Evolutionary conservation across 2,888 invertebrate species (phyloP).

Genomic region (Caenorhabditis parvicauda): DNA sequence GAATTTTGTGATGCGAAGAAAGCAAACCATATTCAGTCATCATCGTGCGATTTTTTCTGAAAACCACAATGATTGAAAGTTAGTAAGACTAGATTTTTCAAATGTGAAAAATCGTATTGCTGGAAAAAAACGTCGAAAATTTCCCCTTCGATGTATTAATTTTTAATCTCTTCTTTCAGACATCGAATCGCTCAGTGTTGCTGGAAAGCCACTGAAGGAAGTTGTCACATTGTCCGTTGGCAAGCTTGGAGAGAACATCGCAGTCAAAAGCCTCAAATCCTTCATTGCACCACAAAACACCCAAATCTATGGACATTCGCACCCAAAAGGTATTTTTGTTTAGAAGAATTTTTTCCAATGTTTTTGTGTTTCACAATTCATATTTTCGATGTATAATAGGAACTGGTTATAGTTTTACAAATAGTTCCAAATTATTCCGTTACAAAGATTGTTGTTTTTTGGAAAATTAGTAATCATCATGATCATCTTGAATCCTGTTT

Average conservation of each 20-base stretch:
- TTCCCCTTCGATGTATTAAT: not conserved
- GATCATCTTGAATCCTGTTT: too few species aligned
- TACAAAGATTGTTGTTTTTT: too few species aligned
- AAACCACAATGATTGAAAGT: too few species aligned
- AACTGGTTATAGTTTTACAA: too few species aligned
- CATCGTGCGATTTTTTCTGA: too few species aligned
- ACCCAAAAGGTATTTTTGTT: slow-evolving; percentile 43
- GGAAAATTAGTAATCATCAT: too few species aligned
- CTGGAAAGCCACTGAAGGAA: slow-evolving; percentile 37
- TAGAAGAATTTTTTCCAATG: not conserved
- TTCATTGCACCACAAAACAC: slow-evolving; percentile 41
- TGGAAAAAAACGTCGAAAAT: slow-evolving; percentile 14
- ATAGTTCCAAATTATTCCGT: too few species aligned
- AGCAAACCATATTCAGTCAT: not conserved
- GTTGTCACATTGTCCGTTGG: slow-evolving; percentile 52
- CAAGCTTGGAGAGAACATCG: slow-evolving; percentile 58
- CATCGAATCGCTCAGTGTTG: slow-evolving; percentile 15
- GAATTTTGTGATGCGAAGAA: too few species aligned
- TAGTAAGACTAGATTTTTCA: too few species aligned
- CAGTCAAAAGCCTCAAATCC: slow-evolving; percentile 34
- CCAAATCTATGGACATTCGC: slow-evolving; percentile 39
- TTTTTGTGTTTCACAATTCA: too few species aligned
- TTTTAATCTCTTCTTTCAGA: slow-evolving; percentile 7
- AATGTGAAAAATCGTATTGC: too few species aligned
- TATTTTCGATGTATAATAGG: too few species aligned